Conservation (phyloP, 2,113 vertebrate species). For the Pachyramphus minor region DNA sequence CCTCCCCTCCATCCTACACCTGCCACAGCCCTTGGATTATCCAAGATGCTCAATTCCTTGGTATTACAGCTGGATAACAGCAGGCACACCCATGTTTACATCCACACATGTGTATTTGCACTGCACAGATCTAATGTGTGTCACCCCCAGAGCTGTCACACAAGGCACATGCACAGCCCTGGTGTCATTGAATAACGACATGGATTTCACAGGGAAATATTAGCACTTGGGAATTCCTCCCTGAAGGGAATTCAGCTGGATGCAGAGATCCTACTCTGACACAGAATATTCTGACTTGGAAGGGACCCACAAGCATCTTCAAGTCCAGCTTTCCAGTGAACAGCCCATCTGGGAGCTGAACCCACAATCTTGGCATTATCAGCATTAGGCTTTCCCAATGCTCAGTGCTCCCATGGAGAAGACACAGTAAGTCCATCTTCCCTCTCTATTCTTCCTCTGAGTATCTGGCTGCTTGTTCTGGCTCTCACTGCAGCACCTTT, state of each 20-base stretch:
- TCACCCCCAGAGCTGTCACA: background rate
- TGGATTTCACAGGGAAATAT: rapidly evolving
- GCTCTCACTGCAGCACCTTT: background rate
- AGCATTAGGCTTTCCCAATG: rapidly evolving
- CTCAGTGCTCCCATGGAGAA: rapidly evolving
- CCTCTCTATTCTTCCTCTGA: background rate
- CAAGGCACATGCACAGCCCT: rapidly evolving
- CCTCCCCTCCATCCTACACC: background rate
- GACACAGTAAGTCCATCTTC: background rate
- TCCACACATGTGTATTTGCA: rapidly evolving
- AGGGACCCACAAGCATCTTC: background rate
- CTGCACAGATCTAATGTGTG: background rate
- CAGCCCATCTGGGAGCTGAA: background rate
- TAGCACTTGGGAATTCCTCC: background rate
- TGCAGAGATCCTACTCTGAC: background rate
- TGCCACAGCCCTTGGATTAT: background rate
- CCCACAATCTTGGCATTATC: background rate
- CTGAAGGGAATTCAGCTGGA: background rate
- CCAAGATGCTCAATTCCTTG: rapidly evolving
- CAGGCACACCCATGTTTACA: rapidly evolving
- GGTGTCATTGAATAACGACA: rapidly evolving
- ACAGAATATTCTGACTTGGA: background rate
- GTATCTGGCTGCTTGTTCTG: background rate
- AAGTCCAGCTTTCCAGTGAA: background rate
- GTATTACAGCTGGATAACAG: rapidly evolving